Conservation (phyloP, 2,888 invertebrate genomes). For the Teleiodes luculella region DNA sequence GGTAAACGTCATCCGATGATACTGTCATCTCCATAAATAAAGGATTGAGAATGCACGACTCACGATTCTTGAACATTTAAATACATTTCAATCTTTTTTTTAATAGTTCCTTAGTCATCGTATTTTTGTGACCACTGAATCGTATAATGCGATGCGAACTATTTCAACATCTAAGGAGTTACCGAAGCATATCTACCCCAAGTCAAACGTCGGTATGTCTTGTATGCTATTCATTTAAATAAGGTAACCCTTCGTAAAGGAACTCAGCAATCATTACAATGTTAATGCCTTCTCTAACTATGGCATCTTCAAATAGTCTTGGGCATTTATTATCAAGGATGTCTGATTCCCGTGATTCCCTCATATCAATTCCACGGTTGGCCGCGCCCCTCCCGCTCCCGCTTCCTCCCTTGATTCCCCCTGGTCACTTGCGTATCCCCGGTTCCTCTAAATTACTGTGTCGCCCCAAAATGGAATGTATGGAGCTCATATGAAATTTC, state of each 20-base stretch:
- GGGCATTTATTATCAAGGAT: slow-evolving; percentile 9
- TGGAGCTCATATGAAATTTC: slow-evolving; percentile 39
- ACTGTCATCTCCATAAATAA: slow-evolving; percentile 8
- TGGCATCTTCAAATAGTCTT: slow-evolving; percentile 4
- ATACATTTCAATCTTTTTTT: not conserved
- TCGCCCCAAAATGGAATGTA: slow-evolving; percentile 37
- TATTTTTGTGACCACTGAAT: not conserved
- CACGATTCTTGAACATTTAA: not conserved
- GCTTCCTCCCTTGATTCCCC: slow-evolving; percentile 30
- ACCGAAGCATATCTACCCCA: slow-evolving; percentile 2
- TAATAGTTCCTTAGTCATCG: not conserved
- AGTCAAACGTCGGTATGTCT: slow-evolving; percentile 1
- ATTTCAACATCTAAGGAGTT: not conserved
- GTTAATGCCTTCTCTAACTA: slow-evolving; percentile 3
- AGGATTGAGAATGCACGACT: not conserved
- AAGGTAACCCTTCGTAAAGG: slow-evolving; percentile 2
- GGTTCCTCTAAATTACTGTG: slow-evolving; percentile 43
- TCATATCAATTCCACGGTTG: slow-evolving; percentile 44
- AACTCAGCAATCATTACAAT: slow-evolving; percentile 2
- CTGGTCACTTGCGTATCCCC: slow-evolving; percentile 33
- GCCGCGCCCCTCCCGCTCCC: slow-evolving; percentile 38
- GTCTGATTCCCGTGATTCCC: slow-evolving; percentile 31
- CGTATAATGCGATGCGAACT: not conserved
- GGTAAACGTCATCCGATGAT: slow-evolving; percentile 24
- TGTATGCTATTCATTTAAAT: not conserved